These are phyloP conservation scores for Aporophyla nigra DNA, from an alignment of 2,888 invertebrate genomes.

Conservation along the genomic window DNA sequence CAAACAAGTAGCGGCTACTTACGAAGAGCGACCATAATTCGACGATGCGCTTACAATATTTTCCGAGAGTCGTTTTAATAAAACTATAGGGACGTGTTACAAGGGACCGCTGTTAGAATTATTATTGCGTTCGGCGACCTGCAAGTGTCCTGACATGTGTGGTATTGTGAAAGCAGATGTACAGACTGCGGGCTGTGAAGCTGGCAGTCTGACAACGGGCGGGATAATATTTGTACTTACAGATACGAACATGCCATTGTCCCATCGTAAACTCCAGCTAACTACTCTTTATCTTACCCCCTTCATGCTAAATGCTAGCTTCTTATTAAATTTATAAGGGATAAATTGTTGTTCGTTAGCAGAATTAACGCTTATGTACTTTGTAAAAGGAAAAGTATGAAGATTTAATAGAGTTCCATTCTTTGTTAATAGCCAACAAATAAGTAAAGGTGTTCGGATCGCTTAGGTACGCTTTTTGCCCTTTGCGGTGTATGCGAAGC, in stretches of 20 bases:
- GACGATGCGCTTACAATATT: conserved; percentile 49
- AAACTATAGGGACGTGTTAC: conserved; percentile 44
- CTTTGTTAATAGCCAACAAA: conserved; percentile 53
- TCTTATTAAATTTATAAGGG: conserved; percentile 23
- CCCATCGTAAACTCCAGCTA: conserved; percentile 38
- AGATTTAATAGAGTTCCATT: conserved; percentile 59
- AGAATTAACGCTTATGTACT: conserved; percentile 34
- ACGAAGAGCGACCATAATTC: conserved; percentile 34
- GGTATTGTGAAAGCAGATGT: conserved; percentile 55
- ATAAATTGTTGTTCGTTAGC: conserved; percentile 48
- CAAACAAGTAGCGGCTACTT: conserved; percentile 33
- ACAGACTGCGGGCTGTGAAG: not conserved
- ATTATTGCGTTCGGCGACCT: conserved; percentile 30
- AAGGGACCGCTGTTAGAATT: conserved; percentile 44
- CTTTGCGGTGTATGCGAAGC: conserved; percentile 21
- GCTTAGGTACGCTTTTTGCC: conserved; percentile 26
- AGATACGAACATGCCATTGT: conserved; percentile 41
- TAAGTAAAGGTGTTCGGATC: conserved; percentile 59
- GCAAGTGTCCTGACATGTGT: conserved; percentile 41
- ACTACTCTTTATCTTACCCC: conserved; percentile 32
- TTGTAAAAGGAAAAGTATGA: conserved; percentile 43
- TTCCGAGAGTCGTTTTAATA: conserved; percentile 48
- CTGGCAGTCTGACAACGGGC: conserved; percentile 55
- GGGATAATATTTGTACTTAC: conserved; percentile 49
- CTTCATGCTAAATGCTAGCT: conserved; percentile 20